A percentile compares a stretch with the other conserved stretches of the same genome.
phyloP scores from a whole-genome alignment of 2,113 vertebrate genomes.

The Leptobrachium leishanense region DNA sequence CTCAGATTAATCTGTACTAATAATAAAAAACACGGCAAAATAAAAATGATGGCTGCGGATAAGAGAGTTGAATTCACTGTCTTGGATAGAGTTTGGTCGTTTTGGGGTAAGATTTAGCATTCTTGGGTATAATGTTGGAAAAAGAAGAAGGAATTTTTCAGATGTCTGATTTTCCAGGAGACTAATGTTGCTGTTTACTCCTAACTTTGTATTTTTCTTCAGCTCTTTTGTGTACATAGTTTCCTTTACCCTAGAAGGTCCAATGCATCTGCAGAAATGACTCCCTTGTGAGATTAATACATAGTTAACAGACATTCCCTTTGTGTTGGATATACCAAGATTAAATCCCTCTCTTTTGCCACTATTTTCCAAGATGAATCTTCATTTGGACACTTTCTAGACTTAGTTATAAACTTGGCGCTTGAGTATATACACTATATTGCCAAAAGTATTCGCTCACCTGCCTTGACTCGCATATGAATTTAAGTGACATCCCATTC shows the following conservation, averaged over 20 bases:
- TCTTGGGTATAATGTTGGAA: conserved; percentile 29
- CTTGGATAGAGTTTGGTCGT: conserved; percentile 46
- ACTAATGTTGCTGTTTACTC: conserved; percentile 20
- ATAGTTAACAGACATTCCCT: conserved; percentile 1
- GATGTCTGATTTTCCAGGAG: conserved; percentile 31
- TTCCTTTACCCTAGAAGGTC: conserved; percentile 12
- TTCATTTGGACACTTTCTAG: neutral
- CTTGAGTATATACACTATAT: too few relatives aligned
- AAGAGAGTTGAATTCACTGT: conserved; percentile 48
- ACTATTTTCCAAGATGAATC: neutral
- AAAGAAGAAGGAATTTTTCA: conserved; percentile 21
- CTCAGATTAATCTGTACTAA: conserved; percentile 46
- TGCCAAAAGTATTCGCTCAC: too few relatives aligned
- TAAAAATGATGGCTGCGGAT: conserved; percentile 43
- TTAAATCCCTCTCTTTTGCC: neutral
- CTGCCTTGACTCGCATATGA: too few relatives aligned
- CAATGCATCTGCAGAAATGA: neutral
- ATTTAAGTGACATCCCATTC: too few relatives aligned
- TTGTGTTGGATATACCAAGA: conserved; percentile 12
- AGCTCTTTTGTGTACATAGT: conserved; percentile 8
- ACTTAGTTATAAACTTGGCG: too few relatives aligned
- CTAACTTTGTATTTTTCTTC: neutral
- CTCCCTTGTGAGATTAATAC: conserved; percentile 12
- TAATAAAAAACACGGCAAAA: conserved; percentile 52
- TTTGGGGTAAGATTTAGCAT: conserved; percentile 47